Base-by-base conservation (phyloP, 2,113 vertebrate species). In the Puffinus mauretanicus region DNA sequence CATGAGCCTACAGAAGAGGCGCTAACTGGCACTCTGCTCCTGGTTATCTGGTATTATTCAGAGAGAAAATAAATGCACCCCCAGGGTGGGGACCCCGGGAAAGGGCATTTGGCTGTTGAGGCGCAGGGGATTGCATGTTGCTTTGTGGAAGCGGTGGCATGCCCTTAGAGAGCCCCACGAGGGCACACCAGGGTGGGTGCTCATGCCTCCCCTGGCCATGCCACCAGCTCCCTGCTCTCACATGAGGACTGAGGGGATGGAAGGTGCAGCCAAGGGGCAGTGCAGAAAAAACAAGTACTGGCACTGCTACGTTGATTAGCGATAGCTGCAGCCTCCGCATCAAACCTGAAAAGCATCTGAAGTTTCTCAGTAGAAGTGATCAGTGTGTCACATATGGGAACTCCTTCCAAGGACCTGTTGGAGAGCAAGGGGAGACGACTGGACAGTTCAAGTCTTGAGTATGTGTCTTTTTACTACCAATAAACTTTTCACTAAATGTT, bases 21-120 rank as follows among this genome's bases (percentile, higher is more conserved):
- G 4, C 4, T 40, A n/a, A 17, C 16, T 49, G 62, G 11, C 16
- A 26, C n/a, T 84, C 78, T 71, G 26, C 24, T 61, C 19, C 70
- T 69, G 13, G 27, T 57, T 36, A 12, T 26, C 27, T 46, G 42
- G 40, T 22, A 44, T 62, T 73, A 55, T 15, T 38, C 30, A 81
- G 25, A 36, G 27, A 1, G 2, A 64, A 79, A 86, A 72, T 27
- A 54, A 75, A 47, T 0, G 0, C 18, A 13, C 0, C 2, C 16
- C 0, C 3, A 5, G 9, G 7, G 3, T 9, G 20, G 29, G 32
- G 5, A 36, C 10, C 9, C 15, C 15, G 18, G 69, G 47, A 79
- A 64, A 85, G 24, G 46, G 2, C 1, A 9, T 29, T 27, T 17
- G 21, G 47, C 34, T 2, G 10, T 3, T 10, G 46, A 82, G 54